Base-by-base conservation (phyloP, 1,140 invertebrate species). In the Neuroterus valhalla region DNA sequence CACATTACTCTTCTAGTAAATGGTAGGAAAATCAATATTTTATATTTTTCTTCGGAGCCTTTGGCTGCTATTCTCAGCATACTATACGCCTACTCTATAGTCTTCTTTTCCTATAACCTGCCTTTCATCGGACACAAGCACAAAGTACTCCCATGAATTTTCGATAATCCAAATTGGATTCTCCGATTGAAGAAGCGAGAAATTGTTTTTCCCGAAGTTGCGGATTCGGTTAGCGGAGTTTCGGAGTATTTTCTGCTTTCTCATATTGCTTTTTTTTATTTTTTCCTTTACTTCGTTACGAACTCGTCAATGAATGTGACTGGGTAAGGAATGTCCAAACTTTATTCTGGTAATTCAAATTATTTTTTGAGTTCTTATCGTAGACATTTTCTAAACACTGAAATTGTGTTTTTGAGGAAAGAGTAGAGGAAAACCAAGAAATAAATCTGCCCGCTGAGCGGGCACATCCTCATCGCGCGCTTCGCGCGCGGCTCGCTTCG, bases 141-240 rank as follows among this genome's bases (percentile, higher is more conserved):
- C 81, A 78, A 81, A 82, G 77, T 78, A 80, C 75, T 73, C 69
- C 84, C 84, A 86, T 86, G 86, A 88, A 88, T 88, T 88, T 86
- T 88, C 86, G 84, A 88, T 88, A 85, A 87, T 87, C 85, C 85
- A 85, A 85, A 88, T 86, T 86, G 85, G 81, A 86, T 85, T 86
- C 84, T 77, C 75, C 81, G 79, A 85, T 84, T 82, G 84, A 78
- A 67, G 72, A 75, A 78, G 74, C 77, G 75, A 81, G 77, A 81
- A 81, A 81, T 81, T 81, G 80, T 81, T 81, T 81, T 77, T 72
- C 75, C 68, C 77, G 68, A 81, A 78, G 79, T 81, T 81, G 78
- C 77, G 80, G 78, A 62, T 62, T 62, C 55, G 55, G 55, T 62
- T 62, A 62, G 55, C 26, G 21, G 31, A 31, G 12, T 23, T 38